Base-by-base conservation (phyloP, 2,888 invertebrate genomes). In the Drosophila pullipes region DNA sequence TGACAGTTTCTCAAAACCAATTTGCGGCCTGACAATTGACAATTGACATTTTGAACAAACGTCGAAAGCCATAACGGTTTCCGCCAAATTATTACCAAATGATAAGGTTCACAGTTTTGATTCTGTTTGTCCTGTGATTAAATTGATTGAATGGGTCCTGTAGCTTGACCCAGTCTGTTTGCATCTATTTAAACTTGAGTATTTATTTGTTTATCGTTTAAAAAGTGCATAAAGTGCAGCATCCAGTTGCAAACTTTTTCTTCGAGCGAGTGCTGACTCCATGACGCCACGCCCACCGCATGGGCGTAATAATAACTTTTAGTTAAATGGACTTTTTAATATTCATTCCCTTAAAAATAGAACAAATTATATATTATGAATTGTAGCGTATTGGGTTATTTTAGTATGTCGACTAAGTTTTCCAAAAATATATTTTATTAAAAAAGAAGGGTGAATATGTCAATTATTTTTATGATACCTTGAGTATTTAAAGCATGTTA, bases 171-270 rank as follows among this genome's bases (percentile, higher is more conserved):
- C 10, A 18, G 3, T 30, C 41, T 39, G n/a, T 66, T 63, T 63
- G 33, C 65, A 37, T 55, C 41, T 52, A 60, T 66, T 53, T 68
- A 55, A 63, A 69, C 62, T 78, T 54, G 55, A 50, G 47, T 75
- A 82, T 81, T 83, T 82, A 74, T 69, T 76, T 74, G 66, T 57
- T 70, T 78, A 67, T 64, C 67, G 82, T 76, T 85, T 74, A 63
- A 72, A 72, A 70, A 76, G 60, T 67, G 25, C 30, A 63, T 72
- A 72, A 70, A 76, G 60, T 67, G 25, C 30, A 62, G 54, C 62
- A 64, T 49, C 44, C 31, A 33, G 52, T 31, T 33, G 30, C 31
- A 39, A 66, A 13, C 41, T 28, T 13, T 60, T 22, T 35, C 50
- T 2, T 18, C 13, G 47, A 30, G 47, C 28, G 18, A 28, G 28